These are phyloP conservation scores for Scolopax mira DNA, from an alignment of 2,113 vertebrate species.

Conservation along the genomic window DNA sequence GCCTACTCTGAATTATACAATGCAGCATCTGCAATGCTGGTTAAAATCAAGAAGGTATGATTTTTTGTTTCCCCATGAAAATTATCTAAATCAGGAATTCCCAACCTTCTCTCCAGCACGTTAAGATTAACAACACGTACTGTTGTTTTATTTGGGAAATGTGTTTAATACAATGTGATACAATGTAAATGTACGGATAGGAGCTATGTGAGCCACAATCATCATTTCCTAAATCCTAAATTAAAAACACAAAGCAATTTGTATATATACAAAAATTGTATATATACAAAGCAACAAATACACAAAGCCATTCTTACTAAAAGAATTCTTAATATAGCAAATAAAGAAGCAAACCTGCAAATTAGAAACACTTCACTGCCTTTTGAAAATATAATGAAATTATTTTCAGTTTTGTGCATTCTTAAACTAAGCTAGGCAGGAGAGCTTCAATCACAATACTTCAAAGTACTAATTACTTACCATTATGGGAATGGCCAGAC, in stretches of 20 bases:
- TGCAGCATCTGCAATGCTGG: neutral
- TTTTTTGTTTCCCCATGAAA: neutral
- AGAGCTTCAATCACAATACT: neutral
- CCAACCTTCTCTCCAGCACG: neutral
- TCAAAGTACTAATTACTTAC: neutral
- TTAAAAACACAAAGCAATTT: too few relatives aligned
- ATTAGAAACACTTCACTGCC: neutral
- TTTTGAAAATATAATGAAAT: neutral
- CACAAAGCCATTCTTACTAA: neutral
- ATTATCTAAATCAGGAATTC: neutral
- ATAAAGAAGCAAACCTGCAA: neutral
- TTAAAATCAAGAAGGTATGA: neutral
- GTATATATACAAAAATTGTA: too few relatives aligned
- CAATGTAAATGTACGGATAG: fast-evolving
- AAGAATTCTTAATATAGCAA: neutral
- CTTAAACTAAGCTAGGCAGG: neutral
- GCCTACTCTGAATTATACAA: neutral
- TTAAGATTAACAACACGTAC: neutral
- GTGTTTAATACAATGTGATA: neutral
- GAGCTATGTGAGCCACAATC: neutral
- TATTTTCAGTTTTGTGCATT: neutral
- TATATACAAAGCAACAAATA: too few relatives aligned
- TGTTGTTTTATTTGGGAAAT: neutral
- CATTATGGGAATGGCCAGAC: neutral
- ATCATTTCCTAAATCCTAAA: too few relatives aligned